A percentile compares a stretch with the other conserved stretches of the same genome.
phyloP scores from a whole-genome alignment of 2,888 invertebrate genomes.

The Drosophila neotestacea region DNA sequence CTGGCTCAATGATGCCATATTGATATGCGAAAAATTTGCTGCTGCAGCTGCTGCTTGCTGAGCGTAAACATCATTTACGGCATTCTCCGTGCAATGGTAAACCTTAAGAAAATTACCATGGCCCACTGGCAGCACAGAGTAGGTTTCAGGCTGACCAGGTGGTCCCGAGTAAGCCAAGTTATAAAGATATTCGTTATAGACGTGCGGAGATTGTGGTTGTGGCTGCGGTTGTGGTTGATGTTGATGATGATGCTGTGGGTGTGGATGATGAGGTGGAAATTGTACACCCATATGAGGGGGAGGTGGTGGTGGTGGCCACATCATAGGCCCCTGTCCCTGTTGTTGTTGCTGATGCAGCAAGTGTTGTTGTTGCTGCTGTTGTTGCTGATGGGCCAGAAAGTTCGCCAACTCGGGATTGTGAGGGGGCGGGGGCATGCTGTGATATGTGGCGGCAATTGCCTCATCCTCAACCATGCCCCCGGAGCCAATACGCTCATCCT shows the following conservation, averaged over 20 bases:
- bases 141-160: conserved; percentile 80
- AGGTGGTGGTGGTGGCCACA: conserved; percentile 59
- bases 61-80: conserved; percentile 58
- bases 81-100: conserved; percentile 83
- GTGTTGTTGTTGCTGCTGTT: conserved; percentile 41
- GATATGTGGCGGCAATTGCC: conserved; percentile 44
- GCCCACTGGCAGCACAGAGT: conserved; percentile 84
- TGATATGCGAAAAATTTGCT: conserved; percentile 63
- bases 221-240: conserved; percentile 35
- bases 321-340: conserved; percentile 57
- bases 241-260: conserved; percentile 43
- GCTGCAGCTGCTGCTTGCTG: conserved; percentile 38
- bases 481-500: conserved; percentile 57
- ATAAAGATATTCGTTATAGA: conserved; percentile 79
- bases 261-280: conserved; percentile 52
- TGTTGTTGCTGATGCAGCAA: conserved; percentile 48
- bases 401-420: conserved; percentile 60
- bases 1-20: conserved; percentile 63
- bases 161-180: conserved; percentile 72
- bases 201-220: conserved; percentile 53
- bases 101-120: conserved; percentile 85
- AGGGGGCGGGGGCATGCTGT: conserved; percentile 53
- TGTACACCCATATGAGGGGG: conserved; percentile 61
- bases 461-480: conserved; percentile 55
- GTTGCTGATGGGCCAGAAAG: conserved; percentile 65